These are phyloP conservation scores for Halesus radiatus DNA, from an alignment of 1,140 invertebrate genomes.

Conservation along the genomic window DNA sequence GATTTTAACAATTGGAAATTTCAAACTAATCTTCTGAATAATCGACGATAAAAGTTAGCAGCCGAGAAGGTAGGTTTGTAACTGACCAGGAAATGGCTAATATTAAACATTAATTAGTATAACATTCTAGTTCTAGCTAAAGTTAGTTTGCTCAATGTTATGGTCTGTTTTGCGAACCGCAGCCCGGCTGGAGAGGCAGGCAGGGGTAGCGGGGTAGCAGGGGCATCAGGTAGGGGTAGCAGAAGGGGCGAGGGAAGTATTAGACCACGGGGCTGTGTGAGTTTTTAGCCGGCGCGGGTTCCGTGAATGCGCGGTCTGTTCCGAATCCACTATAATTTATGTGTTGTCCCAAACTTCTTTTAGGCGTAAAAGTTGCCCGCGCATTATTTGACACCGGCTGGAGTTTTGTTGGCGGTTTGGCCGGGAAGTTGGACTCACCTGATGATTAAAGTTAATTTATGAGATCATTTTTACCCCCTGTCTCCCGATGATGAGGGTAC, in stretches of 20 bases:
- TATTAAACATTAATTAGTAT: too few relatives aligned
- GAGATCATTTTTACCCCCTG: constrained; percentile 22
- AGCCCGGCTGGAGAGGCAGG: not conserved
- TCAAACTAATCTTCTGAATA: too few relatives aligned
- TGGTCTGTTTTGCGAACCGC: constrained; percentile 8
- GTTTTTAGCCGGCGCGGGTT: constrained; percentile 39
- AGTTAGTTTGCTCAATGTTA: too few relatives aligned
- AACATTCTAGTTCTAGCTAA: too few relatives aligned
- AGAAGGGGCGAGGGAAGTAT: constrained; percentile 2
- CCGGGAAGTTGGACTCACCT: constrained; percentile 30
- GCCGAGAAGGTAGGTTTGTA: too few relatives aligned
- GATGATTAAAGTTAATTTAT: constrained; percentile 41
- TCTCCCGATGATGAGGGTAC: constrained; percentile 15
- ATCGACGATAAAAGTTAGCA: too few relatives aligned
- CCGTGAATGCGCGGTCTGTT: constrained; percentile 41
- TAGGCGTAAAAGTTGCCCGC: constrained; percentile 38
- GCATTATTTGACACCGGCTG: constrained; percentile 40
- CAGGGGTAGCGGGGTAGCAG: not conserved
- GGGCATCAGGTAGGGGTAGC: too few relatives aligned
- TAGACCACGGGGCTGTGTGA: constrained; percentile 33
- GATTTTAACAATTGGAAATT: too few relatives aligned
- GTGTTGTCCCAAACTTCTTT: constrained; percentile 56
- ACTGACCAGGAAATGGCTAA: too few relatives aligned
- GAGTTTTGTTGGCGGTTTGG: not conserved
- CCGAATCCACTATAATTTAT: constrained; percentile 56